These are phyloP conservation scores for Luperina testacea DNA, from an alignment of 2,888 invertebrate species.

Conservation along the genomic window DNA sequence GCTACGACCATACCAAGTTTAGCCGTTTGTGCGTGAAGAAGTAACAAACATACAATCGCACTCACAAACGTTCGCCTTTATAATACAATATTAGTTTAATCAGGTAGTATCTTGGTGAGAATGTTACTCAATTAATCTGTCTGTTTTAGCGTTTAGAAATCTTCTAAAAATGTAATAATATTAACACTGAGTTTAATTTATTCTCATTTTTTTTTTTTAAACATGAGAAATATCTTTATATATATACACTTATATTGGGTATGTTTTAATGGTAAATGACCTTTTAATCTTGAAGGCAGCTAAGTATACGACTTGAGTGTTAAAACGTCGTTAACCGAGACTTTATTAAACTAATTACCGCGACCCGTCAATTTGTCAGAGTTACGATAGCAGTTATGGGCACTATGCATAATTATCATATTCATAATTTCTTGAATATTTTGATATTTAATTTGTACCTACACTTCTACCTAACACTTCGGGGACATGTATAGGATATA, in stretches of 20 bases:
- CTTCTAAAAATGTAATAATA: background rate
- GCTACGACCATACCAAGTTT: too few relatives aligned
- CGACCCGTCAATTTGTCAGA: constrained; percentile 47
- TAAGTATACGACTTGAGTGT: constrained; percentile 39
- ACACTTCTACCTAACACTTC: background rate
- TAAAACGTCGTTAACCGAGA: constrained; percentile 45
- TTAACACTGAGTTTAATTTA: background rate
- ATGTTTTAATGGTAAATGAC: constrained; percentile 11
- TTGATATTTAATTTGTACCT: background rate
- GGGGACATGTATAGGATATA: background rate
- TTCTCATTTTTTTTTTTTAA: background rate
- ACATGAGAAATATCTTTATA: background rate
- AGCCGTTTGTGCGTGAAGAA: too few relatives aligned
- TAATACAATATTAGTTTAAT: too few relatives aligned
- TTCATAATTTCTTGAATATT: background rate
- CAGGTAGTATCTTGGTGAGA: background rate
- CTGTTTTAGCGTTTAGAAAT: too few relatives aligned
- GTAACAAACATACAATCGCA: too few relatives aligned
- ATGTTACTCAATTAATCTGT: background rate
- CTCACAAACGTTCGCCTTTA: too few relatives aligned
- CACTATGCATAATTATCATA: constrained; percentile 22
- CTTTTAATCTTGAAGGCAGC: constrained; percentile 16
- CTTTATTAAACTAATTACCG: constrained; percentile 55
- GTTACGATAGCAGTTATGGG: constrained; percentile 38
- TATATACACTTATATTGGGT: background rate